phyloP scores from a whole-genome alignment of 2,113 vertebrate genomes.

The Cygnus buccinator region DNA sequence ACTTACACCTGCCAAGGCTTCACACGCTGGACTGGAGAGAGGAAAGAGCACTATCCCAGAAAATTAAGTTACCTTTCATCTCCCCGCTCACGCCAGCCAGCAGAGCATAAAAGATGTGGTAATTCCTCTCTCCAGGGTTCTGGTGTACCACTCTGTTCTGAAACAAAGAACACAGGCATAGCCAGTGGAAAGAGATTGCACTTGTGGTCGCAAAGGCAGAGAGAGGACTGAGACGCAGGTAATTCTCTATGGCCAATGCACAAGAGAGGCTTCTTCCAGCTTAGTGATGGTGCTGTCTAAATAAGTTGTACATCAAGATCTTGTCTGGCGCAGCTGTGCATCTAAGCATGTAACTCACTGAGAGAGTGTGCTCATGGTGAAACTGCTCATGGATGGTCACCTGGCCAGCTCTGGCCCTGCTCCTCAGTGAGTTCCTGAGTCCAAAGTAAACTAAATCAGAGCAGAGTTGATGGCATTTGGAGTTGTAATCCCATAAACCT shows the following conservation, averaged over 20 bases:
- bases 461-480: not conserved
- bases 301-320: not conserved
- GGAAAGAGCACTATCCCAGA: not conserved
- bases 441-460: not conserved
- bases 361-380: accelerated
- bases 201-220: not conserved
- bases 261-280: not conserved
- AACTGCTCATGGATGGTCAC: not conserved
- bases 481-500: not conserved
- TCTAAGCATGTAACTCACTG: not conserved
- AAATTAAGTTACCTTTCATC: constrained; percentile 81
- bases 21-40: not conserved
- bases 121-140: constrained; percentile 90
- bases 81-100: constrained; percentile 83
- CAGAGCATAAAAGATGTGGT: constrained; percentile 91
- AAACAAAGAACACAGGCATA: constrained; percentile 48
- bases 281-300: not conserved
- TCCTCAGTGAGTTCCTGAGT: not conserved
- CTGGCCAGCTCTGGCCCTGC: not conserved
- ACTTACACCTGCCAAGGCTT: not conserved
- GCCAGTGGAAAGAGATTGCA: not conserved
- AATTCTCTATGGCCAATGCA: not conserved
- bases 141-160: constrained; percentile 92
- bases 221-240: not conserved
- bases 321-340: not conserved